Conservation (phyloP, 2,797 vertebrate genomes). For the Erethizon dorsatum region DNA sequence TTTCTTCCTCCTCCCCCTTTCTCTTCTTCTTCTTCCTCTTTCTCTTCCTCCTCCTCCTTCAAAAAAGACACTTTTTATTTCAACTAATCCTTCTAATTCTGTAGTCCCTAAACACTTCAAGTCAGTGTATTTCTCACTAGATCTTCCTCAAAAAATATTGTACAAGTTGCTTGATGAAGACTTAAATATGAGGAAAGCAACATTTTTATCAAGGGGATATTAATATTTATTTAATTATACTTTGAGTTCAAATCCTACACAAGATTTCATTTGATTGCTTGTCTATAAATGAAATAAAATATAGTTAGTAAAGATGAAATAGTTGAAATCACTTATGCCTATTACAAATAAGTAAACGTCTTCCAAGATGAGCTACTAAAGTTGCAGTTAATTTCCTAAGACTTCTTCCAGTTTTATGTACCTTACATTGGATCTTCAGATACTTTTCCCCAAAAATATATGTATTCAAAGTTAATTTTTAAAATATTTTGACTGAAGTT, state of each 20-base stretch:
- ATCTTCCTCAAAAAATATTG: not conserved
- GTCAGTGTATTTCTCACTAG: conserved; percentile 2
- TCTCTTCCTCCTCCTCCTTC: not conserved
- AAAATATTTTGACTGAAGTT: not conserved
- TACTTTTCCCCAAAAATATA: conserved; percentile 1
- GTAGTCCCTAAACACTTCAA: not conserved
- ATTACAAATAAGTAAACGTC: not conserved
- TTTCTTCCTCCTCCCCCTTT: not conserved
- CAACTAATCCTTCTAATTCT: not conserved
- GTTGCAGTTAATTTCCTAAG: not conserved
- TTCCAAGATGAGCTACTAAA: not conserved
- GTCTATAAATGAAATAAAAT: conserved; percentile 54
- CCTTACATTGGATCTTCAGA: not conserved
- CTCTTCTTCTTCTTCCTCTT: not conserved
- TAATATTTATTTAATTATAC: conserved; percentile 53
- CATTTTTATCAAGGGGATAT: conserved; percentile 21
- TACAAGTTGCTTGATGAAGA: not conserved
- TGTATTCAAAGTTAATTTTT: not conserved
- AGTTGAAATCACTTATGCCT: not conserved
- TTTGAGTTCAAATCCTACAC: not conserved
- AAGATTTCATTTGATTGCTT: conserved; percentile 35
- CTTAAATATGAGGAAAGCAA: not conserved
- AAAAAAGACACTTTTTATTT: not conserved
- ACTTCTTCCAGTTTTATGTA: not conserved
- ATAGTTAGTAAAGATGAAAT: conserved; percentile 8